Percentiles rank a stretch among this genome's conserved stretches.
phyloP scores from a whole-genome alignment of 2,797 vertebrate genomes.

The Lemur catta region DNA sequence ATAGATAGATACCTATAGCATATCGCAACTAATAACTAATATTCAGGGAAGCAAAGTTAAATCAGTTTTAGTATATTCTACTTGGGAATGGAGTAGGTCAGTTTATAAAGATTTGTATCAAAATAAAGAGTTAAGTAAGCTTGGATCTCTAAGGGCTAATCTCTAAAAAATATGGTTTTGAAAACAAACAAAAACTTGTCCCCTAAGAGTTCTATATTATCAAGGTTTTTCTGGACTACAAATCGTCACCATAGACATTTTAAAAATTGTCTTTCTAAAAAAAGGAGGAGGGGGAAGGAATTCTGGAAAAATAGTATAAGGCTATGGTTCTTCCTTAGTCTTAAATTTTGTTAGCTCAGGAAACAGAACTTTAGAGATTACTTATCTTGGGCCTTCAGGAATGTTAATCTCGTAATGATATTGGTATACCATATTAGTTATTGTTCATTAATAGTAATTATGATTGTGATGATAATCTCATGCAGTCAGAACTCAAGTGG shows the following conservation, averaged over 20 bases:
- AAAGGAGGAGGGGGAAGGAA: not conserved
- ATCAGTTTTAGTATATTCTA: not conserved
- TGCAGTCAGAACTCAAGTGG: not conserved
- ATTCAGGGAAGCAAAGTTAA: not conserved
- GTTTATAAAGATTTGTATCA: not conserved
- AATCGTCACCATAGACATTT: not conserved
- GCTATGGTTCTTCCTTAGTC: not conserved
- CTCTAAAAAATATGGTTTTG: not conserved
- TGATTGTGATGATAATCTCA: not conserved
- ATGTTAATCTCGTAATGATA: not conserved
- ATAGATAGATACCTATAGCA: not conserved
- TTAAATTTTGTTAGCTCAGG: constrained; percentile 20
- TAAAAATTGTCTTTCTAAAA: not conserved
- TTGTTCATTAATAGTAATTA: not conserved
- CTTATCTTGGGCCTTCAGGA: not conserved
- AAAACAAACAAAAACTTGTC: not conserved
- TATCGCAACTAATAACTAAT: not conserved
- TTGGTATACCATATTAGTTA: not conserved
- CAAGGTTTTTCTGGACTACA: not conserved
- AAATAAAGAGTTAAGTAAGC: not conserved
- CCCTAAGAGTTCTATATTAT: not conserved
- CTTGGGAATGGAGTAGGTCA: not conserved
- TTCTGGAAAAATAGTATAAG: not conserved
- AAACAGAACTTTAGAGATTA: not conserved
- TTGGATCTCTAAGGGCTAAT: not conserved